Conservation (phyloP, 2,888 invertebrate species). For the Endotricha flammealis region DNA sequence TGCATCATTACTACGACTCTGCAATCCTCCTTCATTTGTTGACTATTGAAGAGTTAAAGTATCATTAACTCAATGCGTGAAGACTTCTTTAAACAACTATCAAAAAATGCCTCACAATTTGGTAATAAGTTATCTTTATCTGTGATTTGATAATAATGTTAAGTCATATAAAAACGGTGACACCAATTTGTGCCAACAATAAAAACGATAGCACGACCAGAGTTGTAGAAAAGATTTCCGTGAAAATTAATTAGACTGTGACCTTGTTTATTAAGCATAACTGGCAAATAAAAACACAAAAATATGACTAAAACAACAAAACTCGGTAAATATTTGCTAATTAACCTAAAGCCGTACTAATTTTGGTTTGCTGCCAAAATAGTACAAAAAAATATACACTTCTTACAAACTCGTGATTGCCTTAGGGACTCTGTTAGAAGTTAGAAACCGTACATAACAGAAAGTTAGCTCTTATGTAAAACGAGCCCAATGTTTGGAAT, state of each 20-base stretch:
- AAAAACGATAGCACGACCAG: conserved; percentile 30
- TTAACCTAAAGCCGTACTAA: too few species aligned
- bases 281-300: too few species aligned
- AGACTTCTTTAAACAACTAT: neutral
- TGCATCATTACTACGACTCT: too few species aligned
- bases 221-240: too few species aligned
- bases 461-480: neutral
- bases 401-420: conserved; percentile 12
- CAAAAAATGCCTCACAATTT: neutral
- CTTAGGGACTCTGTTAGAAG: conserved; percentile 6
- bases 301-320: too few species aligned
- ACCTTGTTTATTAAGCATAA: too few species aligned
- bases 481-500: neutral
- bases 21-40: too few species aligned
- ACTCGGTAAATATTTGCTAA: too few species aligned
- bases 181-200: conserved; percentile 62
- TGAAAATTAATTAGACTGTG: too few species aligned
- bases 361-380: too few species aligned
- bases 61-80: too few species aligned
- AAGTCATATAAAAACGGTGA: conserved; percentile 38
- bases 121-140: conserved; percentile 24
- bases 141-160: conserved; percentile 44
- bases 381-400: neutral
- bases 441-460: neutral
- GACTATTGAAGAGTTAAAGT: too few species aligned